Evolutionary conservation across 2,113 vertebrate genomes (phyloP).

Genomic region (Turdus rufiventris): DNA sequence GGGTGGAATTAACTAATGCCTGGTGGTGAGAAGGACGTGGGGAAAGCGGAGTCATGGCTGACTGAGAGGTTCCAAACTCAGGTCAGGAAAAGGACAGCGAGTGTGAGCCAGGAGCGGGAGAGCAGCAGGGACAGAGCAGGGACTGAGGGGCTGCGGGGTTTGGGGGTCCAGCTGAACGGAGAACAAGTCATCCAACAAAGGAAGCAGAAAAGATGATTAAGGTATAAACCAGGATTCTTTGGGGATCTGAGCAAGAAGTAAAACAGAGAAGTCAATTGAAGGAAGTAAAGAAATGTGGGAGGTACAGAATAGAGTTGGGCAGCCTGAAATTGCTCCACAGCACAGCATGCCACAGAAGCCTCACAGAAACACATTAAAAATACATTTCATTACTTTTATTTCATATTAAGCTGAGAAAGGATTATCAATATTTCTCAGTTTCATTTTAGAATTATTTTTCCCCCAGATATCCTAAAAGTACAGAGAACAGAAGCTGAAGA

Average conservation of each 20-base stretch:
- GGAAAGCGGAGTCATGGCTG: not conserved
- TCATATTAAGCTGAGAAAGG: not conserved
- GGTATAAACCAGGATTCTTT: not conserved
- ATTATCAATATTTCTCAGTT: not conserved
- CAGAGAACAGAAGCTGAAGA: not conserved
- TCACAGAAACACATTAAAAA: not conserved
- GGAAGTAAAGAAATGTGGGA: not conserved
- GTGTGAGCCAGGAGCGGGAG: not conserved
- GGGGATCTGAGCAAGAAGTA: not conserved
- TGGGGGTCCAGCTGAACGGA: not conserved
- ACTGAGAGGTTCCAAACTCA: not conserved
- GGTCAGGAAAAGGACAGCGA: conserved; percentile 6
- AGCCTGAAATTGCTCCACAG: not conserved
- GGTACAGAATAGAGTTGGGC: not conserved
- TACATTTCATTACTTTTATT: not conserved
- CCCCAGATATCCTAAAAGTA: not conserved
- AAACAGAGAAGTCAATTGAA: conserved; percentile 9
- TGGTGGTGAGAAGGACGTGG: not conserved
- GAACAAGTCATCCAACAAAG: not conserved
- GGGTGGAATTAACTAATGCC: not conserved
- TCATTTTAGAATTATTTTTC: not conserved
- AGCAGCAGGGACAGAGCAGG: not conserved
- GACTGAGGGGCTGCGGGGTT: not conserved
- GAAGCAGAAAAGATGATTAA: not conserved
- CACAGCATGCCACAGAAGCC: not conserved